Conservation (phyloP, 2,888 invertebrate genomes). For the Andrena hattorfiana region DNA sequence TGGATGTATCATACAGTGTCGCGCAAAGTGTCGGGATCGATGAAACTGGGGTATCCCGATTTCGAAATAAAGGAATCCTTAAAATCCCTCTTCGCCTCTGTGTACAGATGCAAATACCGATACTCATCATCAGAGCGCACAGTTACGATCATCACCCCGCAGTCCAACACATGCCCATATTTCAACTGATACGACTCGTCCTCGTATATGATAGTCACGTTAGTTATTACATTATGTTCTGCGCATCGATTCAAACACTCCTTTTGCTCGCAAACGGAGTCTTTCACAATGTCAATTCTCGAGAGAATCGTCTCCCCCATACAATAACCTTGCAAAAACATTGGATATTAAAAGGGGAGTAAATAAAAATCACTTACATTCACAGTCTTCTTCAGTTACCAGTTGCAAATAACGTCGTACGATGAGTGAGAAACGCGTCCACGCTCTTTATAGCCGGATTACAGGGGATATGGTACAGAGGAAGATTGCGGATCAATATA, state of each 20-base stretch:
- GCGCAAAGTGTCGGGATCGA: constrained; percentile 71
- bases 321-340: background rate
- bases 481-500: background rate
- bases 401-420: constrained; percentile 18
- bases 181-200: background rate
- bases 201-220: background rate
- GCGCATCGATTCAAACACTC: background rate
- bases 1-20: constrained; percentile 44
- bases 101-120: constrained; percentile 21
- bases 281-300: constrained; percentile 9
- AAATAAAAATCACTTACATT: background rate
- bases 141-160: constrained; percentile 22
- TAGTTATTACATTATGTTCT: background rate
- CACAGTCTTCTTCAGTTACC: constrained; percentile 21
- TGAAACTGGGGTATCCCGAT: constrained; percentile 70
- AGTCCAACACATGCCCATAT: background rate
- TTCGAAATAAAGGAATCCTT: constrained; percentile 34
- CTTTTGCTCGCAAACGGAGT: constrained; percentile 1
- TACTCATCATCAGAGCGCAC: background rate
- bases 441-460: background rate
- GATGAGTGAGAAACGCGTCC: constrained; percentile 15
- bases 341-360: background rate
- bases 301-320: constrained; percentile 2
- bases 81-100: background rate
- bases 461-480: no score